Evolutionary conservation across 2,797 vertebrate species (phyloP), one percentile per base, ranked within the genome.

Genomic region (Podarcis lilfordi): DNA sequence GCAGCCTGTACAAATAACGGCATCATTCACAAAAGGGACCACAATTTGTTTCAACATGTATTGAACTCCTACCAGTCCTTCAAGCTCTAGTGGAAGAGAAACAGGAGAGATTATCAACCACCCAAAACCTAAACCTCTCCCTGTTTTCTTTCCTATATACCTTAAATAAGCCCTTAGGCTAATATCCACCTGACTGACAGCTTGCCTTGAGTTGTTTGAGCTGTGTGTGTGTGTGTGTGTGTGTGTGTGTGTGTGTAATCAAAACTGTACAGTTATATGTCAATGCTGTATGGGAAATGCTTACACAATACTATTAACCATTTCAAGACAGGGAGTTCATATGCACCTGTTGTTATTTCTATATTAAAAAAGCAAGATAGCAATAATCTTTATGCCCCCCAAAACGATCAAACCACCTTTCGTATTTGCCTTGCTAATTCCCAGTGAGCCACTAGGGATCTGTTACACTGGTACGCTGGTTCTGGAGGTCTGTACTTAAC

Each of bases 201-300:
- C 94, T 87, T 92, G 94, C 93, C 95, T 92, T 94, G 94, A 96
- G 96, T 96, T 97, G 95, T 96, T 96, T 96, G 96, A 96, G 95
- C 94, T 94, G 10, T 78, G 32, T 78, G 32, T 78, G 32, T 78
- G 32, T 78, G 32, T 27, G 32, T 50, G 23, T 29, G 43, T 79
- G 77, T 79, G 45, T 82, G 45, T 82, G 71, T 23, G 27, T 66
- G 23, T 97, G 97, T 97, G 97, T 98, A 97, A 97, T 97, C 96
- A 97, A 97, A 96, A 94, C 1, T 32, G 90, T 92, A 92, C 93
- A 95, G 95, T 96, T 95, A 93, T 94, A 94, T 98, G 98, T 98
- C 98, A 89, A 98, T 94, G 88, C 96, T 98, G 97, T 96, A 96
- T 96, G 95, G 96, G 97, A 98, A 97, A 97, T 97, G 97, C 97